Evolutionary conservation across 2,113 vertebrate species (phyloP), one percentile per base, ranked within the genome.

Genomic region (Hystrix cristata): DNA sequence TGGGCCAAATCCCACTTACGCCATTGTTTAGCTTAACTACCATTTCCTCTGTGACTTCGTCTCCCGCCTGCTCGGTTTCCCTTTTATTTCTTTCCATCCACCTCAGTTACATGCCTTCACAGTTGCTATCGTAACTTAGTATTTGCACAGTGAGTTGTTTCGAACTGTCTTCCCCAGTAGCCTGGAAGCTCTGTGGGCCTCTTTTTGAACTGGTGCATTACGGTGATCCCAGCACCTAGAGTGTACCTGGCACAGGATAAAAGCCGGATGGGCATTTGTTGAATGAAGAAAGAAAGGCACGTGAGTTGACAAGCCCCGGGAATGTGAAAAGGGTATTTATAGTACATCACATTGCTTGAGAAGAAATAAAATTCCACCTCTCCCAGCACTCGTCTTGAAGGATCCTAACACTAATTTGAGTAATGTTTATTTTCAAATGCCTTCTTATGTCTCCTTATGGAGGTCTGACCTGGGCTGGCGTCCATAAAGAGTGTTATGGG

Each of bases 351-450:
- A 1, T n/a, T 19, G 3, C 38, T 96, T 91, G 48, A 14, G 65
- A 95, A 19, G 76, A 14, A 90, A 83, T 60, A 62, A 71, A 53
- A 48, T 93, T 76, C 4, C 9, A 9, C 1, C 13, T 21, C 12
- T 8, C 18, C 1, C 9, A 29, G 4, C 7, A 43, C 46, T 43
- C 16, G 19, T 46, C 81, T 51, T 55, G 27, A 29, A 87, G 92
- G 14, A 60, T 23, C 27, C 16, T 72, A 74, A 19, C 31, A 34
- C 86, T 31, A n/a, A 8, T 59, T 51, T 34, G 60, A 15, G 65
- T 93, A 55, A 79, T 60, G 15, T 53, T 27, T 65, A 48, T 94
- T 94, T 91, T 84, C 81, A 87, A 60, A 91, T 69, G 34, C 31
- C 13, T 51, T 88, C 55, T 93, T 13, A 8, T 8, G 57, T 18